These are phyloP conservation scores for Cartodere bifasciata DNA, from an alignment of 2,888 invertebrate species.

Conservation along the genomic window DNA sequence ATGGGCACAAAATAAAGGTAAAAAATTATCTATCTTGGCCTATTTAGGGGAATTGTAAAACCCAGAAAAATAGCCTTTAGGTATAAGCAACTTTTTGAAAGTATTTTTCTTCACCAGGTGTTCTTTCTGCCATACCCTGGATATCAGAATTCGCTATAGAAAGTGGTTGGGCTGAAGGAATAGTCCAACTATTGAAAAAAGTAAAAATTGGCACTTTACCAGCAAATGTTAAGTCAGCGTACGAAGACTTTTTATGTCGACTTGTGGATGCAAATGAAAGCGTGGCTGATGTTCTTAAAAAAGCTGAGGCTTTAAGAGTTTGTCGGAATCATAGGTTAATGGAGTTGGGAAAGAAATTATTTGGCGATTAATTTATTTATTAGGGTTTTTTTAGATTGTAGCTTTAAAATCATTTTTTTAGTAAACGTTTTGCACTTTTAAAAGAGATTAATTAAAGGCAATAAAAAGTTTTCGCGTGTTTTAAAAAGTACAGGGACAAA, in stretches of 20 bases:
- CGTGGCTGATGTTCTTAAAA: constrained; percentile 64
- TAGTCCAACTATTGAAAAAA: constrained; percentile 66
- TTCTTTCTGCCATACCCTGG: constrained; percentile 72
- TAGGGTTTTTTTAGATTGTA: constrained; percentile 5
- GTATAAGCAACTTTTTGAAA: too few relatives aligned
- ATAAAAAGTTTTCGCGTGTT: too few relatives aligned
- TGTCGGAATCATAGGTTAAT: constrained; percentile 80
- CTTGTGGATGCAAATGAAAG: constrained; percentile 65
- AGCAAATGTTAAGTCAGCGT: constrained; percentile 76
- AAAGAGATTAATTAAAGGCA: constrained; percentile 4
- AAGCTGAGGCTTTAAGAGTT: constrained; percentile 68
- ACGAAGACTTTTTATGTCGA: constrained; percentile 79
- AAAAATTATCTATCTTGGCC: too few relatives aligned
- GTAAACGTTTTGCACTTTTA: constrained; percentile 5
- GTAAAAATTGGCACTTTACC: constrained; percentile 73
- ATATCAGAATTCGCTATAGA: constrained; percentile 83
- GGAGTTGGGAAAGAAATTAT: constrained; percentile 78
- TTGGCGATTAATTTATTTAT: constrained; percentile 58
- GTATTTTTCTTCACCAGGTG: too few relatives aligned
- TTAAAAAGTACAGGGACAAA: too few relatives aligned
- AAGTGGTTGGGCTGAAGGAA: constrained; percentile 88
- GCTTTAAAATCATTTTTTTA: constrained; percentile 2
- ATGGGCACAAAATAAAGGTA: too few relatives aligned
- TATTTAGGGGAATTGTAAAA: too few relatives aligned
- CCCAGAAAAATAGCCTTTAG: too few relatives aligned